Evolutionary conservation across 2,113 vertebrate genomes (phyloP), one percentile per base, ranked within the genome.

Genomic region (Oncorhynchus kisutch): DNA sequence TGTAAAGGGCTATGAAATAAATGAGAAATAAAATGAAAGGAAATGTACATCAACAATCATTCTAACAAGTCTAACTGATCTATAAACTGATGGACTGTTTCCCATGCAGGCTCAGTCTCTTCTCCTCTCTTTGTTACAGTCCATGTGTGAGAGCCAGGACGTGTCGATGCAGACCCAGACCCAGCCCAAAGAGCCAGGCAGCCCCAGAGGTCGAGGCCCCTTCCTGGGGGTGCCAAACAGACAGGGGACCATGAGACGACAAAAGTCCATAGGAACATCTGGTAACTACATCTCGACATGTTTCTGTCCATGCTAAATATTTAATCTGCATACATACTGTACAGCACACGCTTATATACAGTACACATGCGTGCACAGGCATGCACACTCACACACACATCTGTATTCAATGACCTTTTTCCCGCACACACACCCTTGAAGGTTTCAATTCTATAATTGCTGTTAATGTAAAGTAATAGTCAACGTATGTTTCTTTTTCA

Each of bases 81-180:
- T 54, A n/a, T 31, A 24, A 25, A 6, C 57, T 71, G 1, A n/a
- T 48, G 3, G 39, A 45, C 39, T 45, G 48, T 71, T 62, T 62
- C 45, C 34, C 20, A 29, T 25, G 62, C 45, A 51, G 18, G n/a
- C 59, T 62, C 59, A 62, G 54, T 20, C 14, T 14, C 54, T n/a
- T 8, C 34, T 14, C 73, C 7, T 72, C 31, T 73, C 5, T 81
- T 51, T 80, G 25, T 90, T 90, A 89, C 92, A 97, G 96, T 96
- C 95, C 29, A 85, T 95, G 89, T 96, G 94, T 73, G 96, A 97
- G 74, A 95, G 95, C 88, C 96, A 97, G 91, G 94, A 95, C 82
- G 94, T 95, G 81, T 93, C 95, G 68, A 94, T 94, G 87, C 94
- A 95, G 92, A 93, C 95, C 93, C 94, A 2, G 94, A 92, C 84